Evolutionary conservation across 2,888 invertebrate species (phyloP).

Genomic region (Pammene fasciana): DNA sequence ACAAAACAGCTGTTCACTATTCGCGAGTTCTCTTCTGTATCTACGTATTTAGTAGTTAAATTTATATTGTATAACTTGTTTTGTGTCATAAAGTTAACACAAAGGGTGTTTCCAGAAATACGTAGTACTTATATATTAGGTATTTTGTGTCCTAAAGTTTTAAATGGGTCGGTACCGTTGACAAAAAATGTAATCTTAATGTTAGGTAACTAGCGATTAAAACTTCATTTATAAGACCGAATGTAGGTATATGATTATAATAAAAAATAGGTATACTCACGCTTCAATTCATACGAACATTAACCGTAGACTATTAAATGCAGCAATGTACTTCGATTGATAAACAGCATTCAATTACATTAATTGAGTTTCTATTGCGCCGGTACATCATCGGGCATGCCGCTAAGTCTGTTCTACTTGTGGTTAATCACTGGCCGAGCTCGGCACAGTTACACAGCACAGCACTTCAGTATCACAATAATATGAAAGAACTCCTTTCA

Average conservation of each 20-base stretch:
- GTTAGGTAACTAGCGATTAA: too few species aligned
- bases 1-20: conserved; percentile 12
- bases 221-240: not conserved
- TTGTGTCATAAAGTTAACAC: too few species aligned
- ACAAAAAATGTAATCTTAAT: not conserved
- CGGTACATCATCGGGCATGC: conserved; percentile 34
- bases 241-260: not conserved
- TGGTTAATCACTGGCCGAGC: conserved; percentile 53
- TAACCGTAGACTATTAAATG: conserved; percentile 32
- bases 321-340: conserved; percentile 35
- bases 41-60: not conserved
- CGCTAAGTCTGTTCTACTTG: conserved; percentile 50
- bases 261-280: conserved; percentile 31
- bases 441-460: conserved; percentile 64
- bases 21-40: not conserved
- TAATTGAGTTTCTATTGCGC: conserved; percentile 28
- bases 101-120: not conserved
- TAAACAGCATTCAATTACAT: conserved; percentile 34
- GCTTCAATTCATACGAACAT: conserved; percentile 35
- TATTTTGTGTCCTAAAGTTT: not conserved
- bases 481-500: conserved; percentile 70
- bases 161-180: not conserved
- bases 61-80: not conserved
- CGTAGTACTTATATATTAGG: not conserved
- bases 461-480: conserved; percentile 57